These are phyloP conservation scores for Paradoxurus hermaphroditus DNA, from an alignment of 2,113 vertebrate genomes.

Conservation along the genomic window DNA sequence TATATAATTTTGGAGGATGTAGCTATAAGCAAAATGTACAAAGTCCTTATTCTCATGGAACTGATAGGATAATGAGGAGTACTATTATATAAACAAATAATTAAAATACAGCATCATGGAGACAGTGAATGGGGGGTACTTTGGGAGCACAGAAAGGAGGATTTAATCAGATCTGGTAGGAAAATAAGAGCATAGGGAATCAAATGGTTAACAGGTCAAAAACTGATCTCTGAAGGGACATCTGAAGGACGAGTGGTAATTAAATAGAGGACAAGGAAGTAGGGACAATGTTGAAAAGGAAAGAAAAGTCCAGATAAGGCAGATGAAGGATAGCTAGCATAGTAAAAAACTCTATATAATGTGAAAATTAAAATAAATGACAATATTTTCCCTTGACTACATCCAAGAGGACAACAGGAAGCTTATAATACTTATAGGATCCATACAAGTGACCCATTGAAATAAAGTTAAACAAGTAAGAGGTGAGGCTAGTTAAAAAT, in stretches of 20 bases:
- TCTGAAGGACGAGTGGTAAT: not conserved
- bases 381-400: not conserved
- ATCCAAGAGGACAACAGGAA: not conserved
- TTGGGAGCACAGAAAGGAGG: not conserved
- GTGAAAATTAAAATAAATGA: not conserved
- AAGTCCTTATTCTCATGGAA: not conserved
- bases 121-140: not conserved
- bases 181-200: not conserved
- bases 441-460: not conserved
- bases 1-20: not conserved
- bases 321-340: not conserved
- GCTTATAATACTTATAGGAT: not conserved
- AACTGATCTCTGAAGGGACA: not conserved
- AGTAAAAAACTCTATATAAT: not conserved
- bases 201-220: not conserved
- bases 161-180: not conserved
- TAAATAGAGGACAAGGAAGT: not conserved
- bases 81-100: not conserved
- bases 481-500: not conserved
- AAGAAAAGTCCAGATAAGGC: not conserved
- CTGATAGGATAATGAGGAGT: not conserved
- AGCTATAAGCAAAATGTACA: not conserved
- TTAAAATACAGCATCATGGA: not conserved
- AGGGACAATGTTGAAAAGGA: not conserved
- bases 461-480: not conserved